These are phyloP conservation scores for Limosa lapponica DNA, from an alignment of 2,797 vertebrate genomes.

Conservation along the genomic window DNA sequence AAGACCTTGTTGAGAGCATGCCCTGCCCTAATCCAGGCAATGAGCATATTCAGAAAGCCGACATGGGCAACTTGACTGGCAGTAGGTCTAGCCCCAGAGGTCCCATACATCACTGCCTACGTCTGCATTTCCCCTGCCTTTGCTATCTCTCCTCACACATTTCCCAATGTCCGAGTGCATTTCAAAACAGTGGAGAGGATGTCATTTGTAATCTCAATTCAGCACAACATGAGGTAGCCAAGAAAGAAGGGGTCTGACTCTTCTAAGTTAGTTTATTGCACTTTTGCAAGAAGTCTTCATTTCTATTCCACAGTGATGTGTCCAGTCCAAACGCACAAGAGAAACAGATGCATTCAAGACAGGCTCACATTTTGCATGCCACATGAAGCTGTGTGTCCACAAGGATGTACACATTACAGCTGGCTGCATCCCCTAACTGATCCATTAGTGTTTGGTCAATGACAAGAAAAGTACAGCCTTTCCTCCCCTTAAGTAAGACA, in stretches of 20 bases:
- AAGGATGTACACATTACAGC: not conserved
- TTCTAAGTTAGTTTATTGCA: not conserved
- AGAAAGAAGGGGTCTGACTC: not conserved
- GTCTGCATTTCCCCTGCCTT: not conserved
- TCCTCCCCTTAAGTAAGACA: conserved; percentile 41
- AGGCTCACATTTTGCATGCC: not conserved
- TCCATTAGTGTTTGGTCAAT: conserved; percentile 44
- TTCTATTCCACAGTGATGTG: not conserved
- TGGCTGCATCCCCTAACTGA: not conserved
- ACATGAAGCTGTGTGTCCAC: not conserved
- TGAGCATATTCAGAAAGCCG: not conserved
- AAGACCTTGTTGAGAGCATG: not conserved
- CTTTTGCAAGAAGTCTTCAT: not conserved
- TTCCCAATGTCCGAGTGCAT: not conserved
- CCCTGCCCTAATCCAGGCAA: not conserved
- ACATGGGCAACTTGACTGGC: not conserved
- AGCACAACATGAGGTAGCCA: not conserved
- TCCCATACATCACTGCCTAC: not conserved
- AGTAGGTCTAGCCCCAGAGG: not conserved
- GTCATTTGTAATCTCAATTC: not conserved
- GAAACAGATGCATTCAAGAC: not conserved
- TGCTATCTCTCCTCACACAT: not conserved
- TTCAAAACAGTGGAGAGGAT: not conserved
- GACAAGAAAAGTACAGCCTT: conserved; percentile 54
- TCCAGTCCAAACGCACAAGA: not conserved